Evolutionary conservation across 2,888 invertebrate species (phyloP), one percentile per base, ranked within the genome.

Genomic region (Lymantria monacha): DNA sequence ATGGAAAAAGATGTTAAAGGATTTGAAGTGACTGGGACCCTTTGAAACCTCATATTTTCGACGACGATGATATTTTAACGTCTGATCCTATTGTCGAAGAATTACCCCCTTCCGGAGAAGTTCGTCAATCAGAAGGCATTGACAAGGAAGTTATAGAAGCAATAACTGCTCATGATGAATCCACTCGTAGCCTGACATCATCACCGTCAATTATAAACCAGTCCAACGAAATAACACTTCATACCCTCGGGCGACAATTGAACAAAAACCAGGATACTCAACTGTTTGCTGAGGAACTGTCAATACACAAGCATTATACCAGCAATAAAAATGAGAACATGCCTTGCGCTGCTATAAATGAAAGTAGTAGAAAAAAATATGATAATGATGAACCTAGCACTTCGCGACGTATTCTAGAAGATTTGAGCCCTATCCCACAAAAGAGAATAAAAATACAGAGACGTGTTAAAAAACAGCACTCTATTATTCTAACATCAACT

Each of bases 51-150:
- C 33, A 7, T 33, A 33, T 33, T 33, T 33, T 33, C 33, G 33
- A 33, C 33, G 33, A 36, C 10, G 7, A 50, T 37, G 38, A 42
- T 31, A 49, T 31, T 37, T 44, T n/a, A 46, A 43, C 30, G 30
- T 37, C 49, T 37, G 46, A 42, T 10, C 10, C 33, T 10, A 10
- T 8, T 33, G 10, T 33, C 9, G 33, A 33, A 33, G 33, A 33
- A 33, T 33, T 10, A 33, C 33, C 9, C n/a, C 33, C 9, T 9
- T 10, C 33, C 33, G 10, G 9, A 1, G 2, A 22, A 22, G 5
- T 22, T 22, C 22, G 22, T 22, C 22, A 22, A 22, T 22, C 22
- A 22, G 5, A 22, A 22, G 22, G 3, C 5, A 22, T 22, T 22
- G 22, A 22, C 22, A 22, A 22, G 2, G 22, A 22, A 5, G 3